These are phyloP conservation scores for Urocolius indicus DNA, from an alignment of 2,113 vertebrate species.

Conservation along the genomic window DNA sequence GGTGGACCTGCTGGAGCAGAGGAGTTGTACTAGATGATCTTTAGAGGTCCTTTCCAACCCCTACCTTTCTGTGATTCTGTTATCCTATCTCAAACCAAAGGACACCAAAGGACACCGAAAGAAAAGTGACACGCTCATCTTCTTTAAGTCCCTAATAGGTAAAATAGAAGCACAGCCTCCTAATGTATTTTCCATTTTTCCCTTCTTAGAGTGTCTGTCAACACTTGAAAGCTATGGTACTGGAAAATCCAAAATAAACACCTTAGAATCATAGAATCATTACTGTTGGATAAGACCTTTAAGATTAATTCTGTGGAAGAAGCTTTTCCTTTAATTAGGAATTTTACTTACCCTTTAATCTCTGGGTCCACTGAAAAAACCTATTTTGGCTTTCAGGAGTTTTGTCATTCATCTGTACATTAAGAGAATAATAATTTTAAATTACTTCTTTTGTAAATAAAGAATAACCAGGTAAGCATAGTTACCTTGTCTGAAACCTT, in stretches of 20 bases:
- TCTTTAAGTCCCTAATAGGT: not conserved
- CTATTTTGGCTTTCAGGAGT: not conserved
- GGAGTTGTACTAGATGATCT: too few species aligned
- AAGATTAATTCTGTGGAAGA: not conserved
- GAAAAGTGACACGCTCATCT: not conserved
- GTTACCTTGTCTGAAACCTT: not conserved
- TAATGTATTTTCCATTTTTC: not conserved
- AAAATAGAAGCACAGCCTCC: not conserved
- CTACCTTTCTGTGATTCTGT: too few species aligned
- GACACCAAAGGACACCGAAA: too few species aligned
- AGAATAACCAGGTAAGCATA: not conserved
- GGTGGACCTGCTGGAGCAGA: too few species aligned
- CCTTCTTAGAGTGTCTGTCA: not conserved
- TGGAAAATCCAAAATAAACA: not conserved
- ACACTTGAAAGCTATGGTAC: not conserved
- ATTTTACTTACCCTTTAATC: not conserved
- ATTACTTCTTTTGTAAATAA: not conserved
- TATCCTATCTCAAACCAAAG: not conserved
- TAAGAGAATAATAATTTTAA: not conserved
- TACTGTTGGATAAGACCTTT: too few species aligned
- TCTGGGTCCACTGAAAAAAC: not conserved
- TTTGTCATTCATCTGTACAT: not conserved
- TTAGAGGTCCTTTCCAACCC: too few species aligned
- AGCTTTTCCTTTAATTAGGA: not conserved
- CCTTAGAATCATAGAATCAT: not conserved